Percentiles rank a stretch among this genome's conserved stretches.
phyloP scores from a whole-genome alignment of 2,113 vertebrate species.

The Gracilinanus agilis region DNA sequence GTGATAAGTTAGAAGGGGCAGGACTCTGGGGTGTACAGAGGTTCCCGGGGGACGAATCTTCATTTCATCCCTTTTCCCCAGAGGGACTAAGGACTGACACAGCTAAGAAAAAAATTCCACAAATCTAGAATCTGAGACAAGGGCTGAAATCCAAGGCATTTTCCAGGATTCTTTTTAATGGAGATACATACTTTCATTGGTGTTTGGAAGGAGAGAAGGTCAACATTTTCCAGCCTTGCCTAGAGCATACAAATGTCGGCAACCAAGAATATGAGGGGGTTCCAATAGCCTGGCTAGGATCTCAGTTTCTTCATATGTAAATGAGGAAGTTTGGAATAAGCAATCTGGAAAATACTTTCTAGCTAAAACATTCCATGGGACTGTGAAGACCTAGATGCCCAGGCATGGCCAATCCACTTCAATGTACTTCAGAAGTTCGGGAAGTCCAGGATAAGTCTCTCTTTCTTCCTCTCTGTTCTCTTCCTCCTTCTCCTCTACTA shows the following conservation, averaged over 20 bases:
- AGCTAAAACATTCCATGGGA: not conserved
- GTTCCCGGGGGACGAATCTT: not conserved
- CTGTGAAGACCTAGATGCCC: not conserved
- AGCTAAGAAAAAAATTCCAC: not conserved
- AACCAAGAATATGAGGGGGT: not conserved
- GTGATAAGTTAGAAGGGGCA: not conserved
- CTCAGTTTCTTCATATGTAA: slow-evolving; percentile 9
- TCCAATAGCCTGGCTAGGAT: not conserved
- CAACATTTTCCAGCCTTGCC: not conserved
- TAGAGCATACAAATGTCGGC: not conserved
- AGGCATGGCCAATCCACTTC: not conserved
- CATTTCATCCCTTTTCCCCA: not conserved
- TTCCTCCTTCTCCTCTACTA: not conserved
- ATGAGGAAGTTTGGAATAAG: not conserved
- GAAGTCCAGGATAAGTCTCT: not conserved
- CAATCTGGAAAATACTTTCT: not conserved
- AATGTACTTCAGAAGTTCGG: not conserved
- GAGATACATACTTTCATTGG: not conserved
- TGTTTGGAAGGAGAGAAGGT: not conserved
- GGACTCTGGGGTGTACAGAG: not conserved
- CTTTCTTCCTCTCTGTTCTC: not conserved
- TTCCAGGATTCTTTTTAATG: not conserved
- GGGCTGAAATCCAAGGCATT: not conserved
- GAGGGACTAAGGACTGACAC: not conserved
- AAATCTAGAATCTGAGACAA: not conserved